Evolutionary conservation across 2,797 vertebrate genomes (phyloP), one percentile per base, ranked within the genome.

Genomic region (Gymnoscopelus braueri): DNA sequence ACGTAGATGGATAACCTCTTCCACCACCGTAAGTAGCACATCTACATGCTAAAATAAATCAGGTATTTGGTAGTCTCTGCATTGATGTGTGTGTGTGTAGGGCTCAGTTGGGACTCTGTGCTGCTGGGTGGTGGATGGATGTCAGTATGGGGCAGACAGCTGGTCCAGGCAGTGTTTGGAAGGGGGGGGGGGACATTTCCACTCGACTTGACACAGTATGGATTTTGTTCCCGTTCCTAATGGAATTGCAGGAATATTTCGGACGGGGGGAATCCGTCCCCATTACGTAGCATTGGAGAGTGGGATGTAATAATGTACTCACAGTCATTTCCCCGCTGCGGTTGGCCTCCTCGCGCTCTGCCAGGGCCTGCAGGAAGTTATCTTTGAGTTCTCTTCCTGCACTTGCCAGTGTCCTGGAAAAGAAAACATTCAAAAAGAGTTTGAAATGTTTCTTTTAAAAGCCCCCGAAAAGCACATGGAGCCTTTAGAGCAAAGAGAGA

Each of bases 281-380:
- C 90, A 80, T 93, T 92, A 92, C 88, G 92, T 92, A 93, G 89
- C 83, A 79, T 84, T 88, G 19, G 77, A 88, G 87, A 87, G 19
- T 19, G 19, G 84, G 71, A 44, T 87, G 92, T 88, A 91, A 91
- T 92, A 82, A 87, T 84, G 88, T 93, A 96, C 96, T 97, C 90
- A 96, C 94, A 58, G 90, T 94, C 86, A 94, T 90, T 93, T 91
- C 94, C 85, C 95, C 95, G 71, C 39, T 93, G 75, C 83, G 88
- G 89, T 95, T 95, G 82, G 92, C 93, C 92, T 95, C 94, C 88
- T 97, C 96, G 77, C 94, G 94, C 74, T 92, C 78, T 49, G 93
- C 95, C 86, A 97, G 84, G 44, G 93, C 95, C 88, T 76, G 88
- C 88, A 96, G 90, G 88, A 96, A 97, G 90, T 94, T 90, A 80